phyloP scores from a whole-genome alignment of 2,113 vertebrate genomes.

The Tragulus kanchil region DNA sequence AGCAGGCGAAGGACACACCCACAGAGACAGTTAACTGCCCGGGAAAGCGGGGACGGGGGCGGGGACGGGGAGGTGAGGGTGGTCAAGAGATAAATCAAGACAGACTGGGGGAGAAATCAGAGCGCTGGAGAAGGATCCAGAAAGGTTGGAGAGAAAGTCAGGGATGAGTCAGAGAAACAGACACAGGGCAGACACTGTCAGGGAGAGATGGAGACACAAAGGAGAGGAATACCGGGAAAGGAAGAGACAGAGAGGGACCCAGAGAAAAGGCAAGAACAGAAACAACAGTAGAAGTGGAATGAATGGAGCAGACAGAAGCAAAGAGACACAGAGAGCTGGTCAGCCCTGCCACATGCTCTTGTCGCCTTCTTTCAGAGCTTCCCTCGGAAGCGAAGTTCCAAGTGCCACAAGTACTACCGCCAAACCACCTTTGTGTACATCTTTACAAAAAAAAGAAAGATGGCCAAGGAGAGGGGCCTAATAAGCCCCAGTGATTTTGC shows the following conservation, averaged over 20 bases:
- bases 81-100: neutral
- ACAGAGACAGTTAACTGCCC: neutral
- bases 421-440: neutral
- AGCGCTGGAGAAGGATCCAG: constrained; percentile 4
- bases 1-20: neutral
- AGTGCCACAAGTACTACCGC: neutral
- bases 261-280: neutral
- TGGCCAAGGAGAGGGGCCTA: constrained; percentile 88
- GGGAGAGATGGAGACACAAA: neutral
- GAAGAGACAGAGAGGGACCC: neutral
- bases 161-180: constrained; percentile 39
- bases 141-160: constrained; percentile 1
- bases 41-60: neutral
- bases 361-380: constrained; percentile 26
- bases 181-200: neutral
- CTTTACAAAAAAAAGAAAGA: constrained; percentile 68
- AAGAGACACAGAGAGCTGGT: neutral
- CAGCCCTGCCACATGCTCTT: neutral
- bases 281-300: neutral
- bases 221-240: neutral
- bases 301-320: neutral
- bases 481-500: constrained; percentile 94
- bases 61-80: neutral
- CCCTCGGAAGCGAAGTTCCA: neutral
- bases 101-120: neutral